Base-by-base conservation (phyloP, 2,888 invertebrate genomes). In the Gnatocerus cornutus region DNA sequence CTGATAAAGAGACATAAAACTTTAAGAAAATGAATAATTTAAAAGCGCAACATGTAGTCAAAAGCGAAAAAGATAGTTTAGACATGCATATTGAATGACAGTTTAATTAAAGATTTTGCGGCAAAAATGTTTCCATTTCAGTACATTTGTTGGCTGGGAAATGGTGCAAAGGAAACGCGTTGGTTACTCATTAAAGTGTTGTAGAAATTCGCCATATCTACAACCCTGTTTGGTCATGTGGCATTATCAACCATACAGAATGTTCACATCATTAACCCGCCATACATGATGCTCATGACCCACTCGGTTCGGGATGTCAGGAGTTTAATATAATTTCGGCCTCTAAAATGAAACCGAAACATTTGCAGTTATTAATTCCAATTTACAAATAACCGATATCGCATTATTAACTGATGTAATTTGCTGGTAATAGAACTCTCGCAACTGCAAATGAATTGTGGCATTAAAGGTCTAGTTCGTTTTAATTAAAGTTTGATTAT, bases 261-360 rank as follows among this genome's bases (percentile, higher is more conserved):
- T 45, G 30, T 59, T 46, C 46, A 30, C 33, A 37, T 59, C 59
- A 59, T 59, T 59, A 59, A 59, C 45, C 14, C 16, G 30, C 59
- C 59, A 56, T 43, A 59, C 59, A 59, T 10, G 45, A 59, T 59
- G 59, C 46, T 59, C 45, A 59, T 59, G 59, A 59, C 59, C 59
- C 59, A 59, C 46, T 59, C 59, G 16, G 29, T 59, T 45, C 16
- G 43, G 45, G 29, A 43, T 30, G 59, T 30, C 45, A 33, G 45
- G 29, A 10, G 14, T n/a, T 29, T 59, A 59, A 59, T 59, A 30
- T 30, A 59, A 45, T 59, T 59, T 50, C 16, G n/a, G 10, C 14
- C 27, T 55, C 55, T 9, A 14, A 53, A 53, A 41, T 56, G 29
- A 56, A 56, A 56, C 56, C 21, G 10, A 56, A 56, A 56, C 43